These are phyloP conservation scores for Drosophila repleta DNA, from an alignment of 1,140 invertebrate species.

Conservation along the genomic window DNA sequence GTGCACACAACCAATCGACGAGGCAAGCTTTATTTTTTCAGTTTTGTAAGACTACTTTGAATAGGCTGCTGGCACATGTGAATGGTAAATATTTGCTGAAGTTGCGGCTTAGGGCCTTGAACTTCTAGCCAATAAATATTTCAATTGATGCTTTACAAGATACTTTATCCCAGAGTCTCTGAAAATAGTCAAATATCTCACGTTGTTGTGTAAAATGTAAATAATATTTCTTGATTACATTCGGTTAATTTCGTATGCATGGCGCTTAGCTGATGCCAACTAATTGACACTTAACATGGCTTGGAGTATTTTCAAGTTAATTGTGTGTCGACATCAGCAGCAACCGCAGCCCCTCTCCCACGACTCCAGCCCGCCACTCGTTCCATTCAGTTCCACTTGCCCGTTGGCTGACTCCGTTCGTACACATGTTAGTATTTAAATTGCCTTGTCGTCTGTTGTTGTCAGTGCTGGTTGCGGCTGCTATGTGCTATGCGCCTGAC, in stretches of 20 bases:
- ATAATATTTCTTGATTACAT: slow-evolving; percentile 57
- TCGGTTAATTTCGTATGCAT: slow-evolving; percentile 61
- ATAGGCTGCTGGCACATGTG: background rate
- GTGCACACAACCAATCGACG: background rate
- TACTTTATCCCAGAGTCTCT: background rate
- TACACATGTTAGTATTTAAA: slow-evolving; percentile 76
- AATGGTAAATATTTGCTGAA: slow-evolving; percentile 4
- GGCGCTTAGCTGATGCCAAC: slow-evolving; percentile 58
- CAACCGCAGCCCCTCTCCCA: slow-evolving; percentile 1
- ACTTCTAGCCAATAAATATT: background rate
- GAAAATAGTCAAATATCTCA: slow-evolving; percentile 9
- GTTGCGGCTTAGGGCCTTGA: background rate
- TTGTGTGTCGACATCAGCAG: slow-evolving; percentile 75
- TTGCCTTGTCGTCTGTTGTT: slow-evolving; percentile 66
- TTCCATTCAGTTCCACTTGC: background rate
- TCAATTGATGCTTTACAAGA: background rate
- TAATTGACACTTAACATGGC: slow-evolving; percentile 80
- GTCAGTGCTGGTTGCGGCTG: slow-evolving; percentile 37
- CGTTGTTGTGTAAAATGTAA: slow-evolving; percentile 32
- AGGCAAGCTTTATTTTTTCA: slow-evolving; percentile 24
- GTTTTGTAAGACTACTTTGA: slow-evolving; percentile 22
- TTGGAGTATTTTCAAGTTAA: slow-evolving; percentile 78
- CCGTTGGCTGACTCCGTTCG: slow-evolving; percentile 27
- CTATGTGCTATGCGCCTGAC: slow-evolving; percentile 50
- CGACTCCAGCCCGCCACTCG: background rate